These are phyloP conservation scores for Manacus vitellinus DNA, from an alignment of 2,113 vertebrate species.

Conservation along the genomic window DNA sequence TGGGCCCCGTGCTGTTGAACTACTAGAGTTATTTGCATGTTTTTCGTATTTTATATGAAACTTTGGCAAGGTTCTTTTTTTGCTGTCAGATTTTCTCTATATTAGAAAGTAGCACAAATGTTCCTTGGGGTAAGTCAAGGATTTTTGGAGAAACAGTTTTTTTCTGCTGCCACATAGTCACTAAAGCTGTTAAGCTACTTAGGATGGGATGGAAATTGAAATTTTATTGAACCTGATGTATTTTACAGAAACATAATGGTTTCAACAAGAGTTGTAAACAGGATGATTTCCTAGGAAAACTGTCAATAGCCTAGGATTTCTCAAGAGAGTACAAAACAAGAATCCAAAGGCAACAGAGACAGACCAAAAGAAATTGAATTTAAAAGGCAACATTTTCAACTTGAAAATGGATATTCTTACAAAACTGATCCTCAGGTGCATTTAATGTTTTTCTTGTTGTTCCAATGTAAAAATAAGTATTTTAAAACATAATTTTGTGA, in stretches of 20 bases:
- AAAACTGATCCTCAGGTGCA: not conserved
- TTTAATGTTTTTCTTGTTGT: not conserved
- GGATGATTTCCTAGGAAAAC: constrained; percentile 5
- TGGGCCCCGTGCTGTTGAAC: not conserved
- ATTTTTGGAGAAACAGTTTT: not conserved
- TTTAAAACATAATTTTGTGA: constrained; percentile 11
- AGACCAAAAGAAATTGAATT: constrained; percentile 27
- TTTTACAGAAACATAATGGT: not conserved
- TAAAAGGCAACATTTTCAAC: not conserved
- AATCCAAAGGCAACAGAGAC: not conserved
- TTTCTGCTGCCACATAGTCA: not conserved
- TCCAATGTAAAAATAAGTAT: not conserved
- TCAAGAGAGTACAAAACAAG: not conserved
- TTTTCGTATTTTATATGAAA: not conserved
- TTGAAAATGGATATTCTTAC: not conserved
- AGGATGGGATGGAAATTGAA: not conserved
- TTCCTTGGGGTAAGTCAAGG: not conserved
- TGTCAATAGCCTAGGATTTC: constrained; percentile 9
- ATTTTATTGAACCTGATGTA: constrained; percentile 30
- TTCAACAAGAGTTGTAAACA: constrained; percentile 34
- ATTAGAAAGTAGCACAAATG: not conserved
- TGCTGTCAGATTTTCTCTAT: not conserved
- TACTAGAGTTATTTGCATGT: no score
- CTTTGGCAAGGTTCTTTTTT: not conserved
- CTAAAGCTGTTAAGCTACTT: constrained; percentile 30